Evolutionary conservation across 2,888 invertebrate genomes (phyloP).

Genomic region (Pseudococcus longispinus): DNA sequence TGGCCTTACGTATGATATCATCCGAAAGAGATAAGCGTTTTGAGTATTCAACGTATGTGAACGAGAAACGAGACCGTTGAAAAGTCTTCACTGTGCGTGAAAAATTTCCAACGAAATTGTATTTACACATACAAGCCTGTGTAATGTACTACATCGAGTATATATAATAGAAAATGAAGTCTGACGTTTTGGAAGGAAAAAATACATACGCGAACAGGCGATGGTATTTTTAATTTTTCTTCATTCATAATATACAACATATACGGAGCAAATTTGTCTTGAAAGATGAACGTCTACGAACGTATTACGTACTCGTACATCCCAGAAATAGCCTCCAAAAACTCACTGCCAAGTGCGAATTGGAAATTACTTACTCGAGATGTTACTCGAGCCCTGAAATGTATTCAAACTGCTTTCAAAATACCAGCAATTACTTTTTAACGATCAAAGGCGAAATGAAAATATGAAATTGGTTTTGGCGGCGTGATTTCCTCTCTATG

Average conservation of each 20-base stretch:
- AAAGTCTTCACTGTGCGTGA: background rate
- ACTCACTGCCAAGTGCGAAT: background rate
- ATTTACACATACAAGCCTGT: background rate
- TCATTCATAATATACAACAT: background rate
- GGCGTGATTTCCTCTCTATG: background rate
- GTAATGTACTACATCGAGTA: background rate
- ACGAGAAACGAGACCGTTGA: background rate
- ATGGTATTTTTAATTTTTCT: background rate
- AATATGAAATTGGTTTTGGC: slow-evolving; percentile 8
- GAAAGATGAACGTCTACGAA: background rate
- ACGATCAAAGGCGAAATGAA: background rate
- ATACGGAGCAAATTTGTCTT: background rate
- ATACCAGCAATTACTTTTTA: slow-evolving; percentile 21
- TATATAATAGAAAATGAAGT: background rate
- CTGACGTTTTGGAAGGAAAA: background rate
- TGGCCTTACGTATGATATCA: slow-evolving; percentile 22
- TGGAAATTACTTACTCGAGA: background rate
- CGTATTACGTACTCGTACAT: background rate
- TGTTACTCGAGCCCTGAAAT: background rate
- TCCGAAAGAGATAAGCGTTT: slow-evolving; percentile 4
- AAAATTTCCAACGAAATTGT: background rate
- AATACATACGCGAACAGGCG: background rate
- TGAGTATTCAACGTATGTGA: background rate
- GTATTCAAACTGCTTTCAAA: background rate
- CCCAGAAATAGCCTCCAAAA: background rate